Evolutionary conservation across 2,113 vertebrate species (phyloP).

Genomic region (Plecturocebus donacophilus): DNA sequence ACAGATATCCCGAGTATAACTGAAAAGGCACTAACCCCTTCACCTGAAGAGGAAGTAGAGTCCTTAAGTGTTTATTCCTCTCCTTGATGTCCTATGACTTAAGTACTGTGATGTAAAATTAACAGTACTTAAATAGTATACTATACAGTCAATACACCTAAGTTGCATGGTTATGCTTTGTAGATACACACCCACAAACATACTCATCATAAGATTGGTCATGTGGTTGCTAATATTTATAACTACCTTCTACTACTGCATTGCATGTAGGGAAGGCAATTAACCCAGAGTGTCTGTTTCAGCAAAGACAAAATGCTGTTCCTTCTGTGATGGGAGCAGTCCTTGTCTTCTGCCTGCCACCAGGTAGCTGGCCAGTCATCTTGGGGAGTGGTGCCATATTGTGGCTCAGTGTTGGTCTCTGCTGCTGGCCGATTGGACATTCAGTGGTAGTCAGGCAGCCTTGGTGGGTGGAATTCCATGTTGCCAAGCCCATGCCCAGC

Average conservation of each 20-base stretch:
- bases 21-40: neutral
- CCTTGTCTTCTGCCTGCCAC: neutral
- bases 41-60: neutral
- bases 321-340: neutral
- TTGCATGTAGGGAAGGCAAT: neutral
- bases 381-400: neutral
- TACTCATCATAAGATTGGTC: neutral
- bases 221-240: neutral
- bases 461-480: neutral
- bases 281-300: neutral
- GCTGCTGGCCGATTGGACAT: accelerated
- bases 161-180: neutral
- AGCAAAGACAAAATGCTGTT: neutral
- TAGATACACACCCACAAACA: neutral
- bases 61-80: too few species aligned
- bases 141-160: neutral
- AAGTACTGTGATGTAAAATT: neutral
- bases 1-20: neutral
- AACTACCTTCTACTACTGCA: neutral
- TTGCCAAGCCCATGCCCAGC: neutral
- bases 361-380: neutral
- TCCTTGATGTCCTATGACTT: neutral
- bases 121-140: neutral
- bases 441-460: neutral
- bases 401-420: neutral